Evolutionary conservation across 64 coral and sea anemone species (phyloP), one percentile per base, ranked within the genome.

Genomic region (Porites lutea): DNA sequence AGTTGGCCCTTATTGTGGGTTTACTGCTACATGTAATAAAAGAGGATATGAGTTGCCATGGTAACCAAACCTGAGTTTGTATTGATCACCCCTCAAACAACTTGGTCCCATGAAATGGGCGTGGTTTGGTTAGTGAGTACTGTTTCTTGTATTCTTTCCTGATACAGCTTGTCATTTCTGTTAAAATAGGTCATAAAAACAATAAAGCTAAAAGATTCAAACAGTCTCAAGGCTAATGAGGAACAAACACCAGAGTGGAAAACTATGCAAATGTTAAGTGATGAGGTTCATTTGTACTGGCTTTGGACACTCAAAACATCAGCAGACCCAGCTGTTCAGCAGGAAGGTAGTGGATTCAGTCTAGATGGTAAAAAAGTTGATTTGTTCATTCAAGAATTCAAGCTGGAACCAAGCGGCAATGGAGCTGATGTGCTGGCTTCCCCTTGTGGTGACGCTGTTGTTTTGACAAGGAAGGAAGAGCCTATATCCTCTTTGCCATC

Each of bases 231-330:
- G 18, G 62, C 2, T 20, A 46, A 55, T 72, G 47, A 10, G 43
- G 23, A 4, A 3, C 65, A 74, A 46, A 43, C 52, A 59, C 20
- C 13, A 12, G 52, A 63, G 47, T 51, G 44, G 63, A 89, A 67
- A 50, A 94, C 93, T 22, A 12, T 94, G 2, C 87, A 94, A 23
- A 65, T 94, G 0, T 67, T 88, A 54, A 94, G 78, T 85, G 93
- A 94, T 46, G 62, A 82, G 48, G 87, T 94, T 46, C 72, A 84
- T 64, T 72, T 94, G 49, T 94, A 90, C 37, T 94, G 93, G 93
- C 52, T 94, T 52, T 94, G 72, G 63, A 48, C 70, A 52, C 14
- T 54, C 6, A 82, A 75, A 68, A 64, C 23, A 44, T 50, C 65
- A 37, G 27, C 27, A 60, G 15, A 54, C 14, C 43, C 66, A 21